Evolutionary conservation across 2,797 vertebrate genomes (phyloP).

Genomic region (Etheostoma nigrum): DNA sequence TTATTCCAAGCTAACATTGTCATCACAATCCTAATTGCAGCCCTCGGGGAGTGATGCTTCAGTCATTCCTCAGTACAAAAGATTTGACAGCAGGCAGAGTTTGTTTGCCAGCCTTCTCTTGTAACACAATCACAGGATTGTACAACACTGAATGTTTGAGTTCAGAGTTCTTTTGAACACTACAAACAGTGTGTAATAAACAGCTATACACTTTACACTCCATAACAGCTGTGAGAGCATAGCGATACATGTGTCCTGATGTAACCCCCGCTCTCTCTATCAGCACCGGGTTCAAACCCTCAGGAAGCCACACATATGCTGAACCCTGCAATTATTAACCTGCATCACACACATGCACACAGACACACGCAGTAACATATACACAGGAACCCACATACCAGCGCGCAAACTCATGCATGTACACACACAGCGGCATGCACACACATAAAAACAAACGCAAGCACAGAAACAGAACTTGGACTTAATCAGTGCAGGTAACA

Average conservation of each 20-base stretch:
- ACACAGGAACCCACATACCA: constrained; percentile 14
- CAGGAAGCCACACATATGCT: constrained; percentile 74
- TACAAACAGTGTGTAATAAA: not conserved
- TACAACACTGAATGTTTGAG: too few species aligned
- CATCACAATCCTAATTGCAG: not conserved
- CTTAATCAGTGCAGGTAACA: constrained; percentile 39
- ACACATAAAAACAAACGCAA: not conserved
- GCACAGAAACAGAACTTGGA: constrained; percentile 20
- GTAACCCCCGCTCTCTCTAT: constrained; percentile 54
- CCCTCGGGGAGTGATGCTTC: not conserved
- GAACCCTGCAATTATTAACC: constrained; percentile 82
- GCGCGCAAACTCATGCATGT: not conserved
- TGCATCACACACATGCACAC: constrained; percentile 52
- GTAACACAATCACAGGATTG: too few species aligned
- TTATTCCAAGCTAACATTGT: not conserved
- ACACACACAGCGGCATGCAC: not conserved
- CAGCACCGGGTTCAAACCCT: constrained; percentile 57
- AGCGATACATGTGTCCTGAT: constrained; percentile 22
- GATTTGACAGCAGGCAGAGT: not conserved
- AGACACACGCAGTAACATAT: constrained; percentile 20
- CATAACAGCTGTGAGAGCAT: constrained; percentile 23
- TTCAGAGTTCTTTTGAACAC: not conserved
- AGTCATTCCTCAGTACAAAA: not conserved
- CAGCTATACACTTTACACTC: not conserved
- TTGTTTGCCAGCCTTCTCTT: too few species aligned